phyloP scores from a whole-genome alignment of 2,113 vertebrate species.

The Zapus hudsonius region DNA sequence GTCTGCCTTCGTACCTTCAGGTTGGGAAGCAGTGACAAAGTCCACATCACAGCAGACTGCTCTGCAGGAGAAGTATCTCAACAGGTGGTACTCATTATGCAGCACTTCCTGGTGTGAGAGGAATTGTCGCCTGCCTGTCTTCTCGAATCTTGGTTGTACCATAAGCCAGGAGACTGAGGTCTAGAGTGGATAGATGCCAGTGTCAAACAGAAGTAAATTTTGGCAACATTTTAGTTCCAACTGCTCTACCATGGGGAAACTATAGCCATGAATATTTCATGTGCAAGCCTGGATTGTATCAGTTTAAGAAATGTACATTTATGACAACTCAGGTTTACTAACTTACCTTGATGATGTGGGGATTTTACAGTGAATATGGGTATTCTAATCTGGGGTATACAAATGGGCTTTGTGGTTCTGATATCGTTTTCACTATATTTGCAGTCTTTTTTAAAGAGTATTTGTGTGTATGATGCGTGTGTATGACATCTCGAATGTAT shows the following conservation, averaged over 20 bases:
- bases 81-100: too few relatives aligned
- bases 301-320: not conserved
- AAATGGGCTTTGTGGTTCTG: conserved; percentile 7
- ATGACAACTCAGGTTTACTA: not conserved
- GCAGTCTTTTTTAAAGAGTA: not conserved
- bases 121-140: too few relatives aligned
- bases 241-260: too few relatives aligned
- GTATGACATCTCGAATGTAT: too few relatives aligned
- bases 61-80: too few relatives aligned
- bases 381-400: not conserved
- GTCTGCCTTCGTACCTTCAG: not conserved
- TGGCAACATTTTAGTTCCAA: not conserved
- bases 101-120: too few relatives aligned
- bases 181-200: not conserved
- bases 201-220: not conserved
- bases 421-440: not conserved
- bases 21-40: not conserved
- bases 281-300: too few relatives aligned
- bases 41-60: too few relatives aligned
- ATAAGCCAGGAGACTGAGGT: too few relatives aligned
- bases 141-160: too few relatives aligned
- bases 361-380: not conserved
- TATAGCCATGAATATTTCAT: too few relatives aligned
- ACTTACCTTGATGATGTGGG: not conserved
- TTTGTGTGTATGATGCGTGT: too few relatives aligned